A percentile compares a stretch with the other conserved stretches of the same genome.
Evolutionary conservation across 2,113 vertebrate genomes (phyloP).

Genomic region (Pedetes capensis): DNA sequence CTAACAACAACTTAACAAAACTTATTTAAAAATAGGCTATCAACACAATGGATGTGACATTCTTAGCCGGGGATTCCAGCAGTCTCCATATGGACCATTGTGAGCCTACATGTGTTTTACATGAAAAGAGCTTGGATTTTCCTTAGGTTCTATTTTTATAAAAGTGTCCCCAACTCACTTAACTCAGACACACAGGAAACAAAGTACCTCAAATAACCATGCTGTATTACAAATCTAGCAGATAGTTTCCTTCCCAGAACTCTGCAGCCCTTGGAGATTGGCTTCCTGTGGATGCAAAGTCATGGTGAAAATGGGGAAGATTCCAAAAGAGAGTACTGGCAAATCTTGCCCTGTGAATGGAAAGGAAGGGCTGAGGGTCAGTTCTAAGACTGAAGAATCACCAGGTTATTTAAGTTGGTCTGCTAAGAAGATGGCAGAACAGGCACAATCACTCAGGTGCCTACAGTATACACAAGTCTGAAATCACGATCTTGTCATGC

Average conservation of each 20-base stretch:
- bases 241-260: neutral
- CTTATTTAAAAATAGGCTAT: neutral
- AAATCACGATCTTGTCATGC: conserved; percentile 44
- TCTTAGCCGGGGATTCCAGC: neutral
- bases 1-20: too few relatives aligned
- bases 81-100: neutral
- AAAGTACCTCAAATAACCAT: neutral
- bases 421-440: conserved; percentile 7
- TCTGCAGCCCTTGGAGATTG: neutral
- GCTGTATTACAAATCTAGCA: neutral
- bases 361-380: neutral
- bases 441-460: neutral
- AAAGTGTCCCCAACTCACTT: neutral
- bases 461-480: conserved; percentile 28
- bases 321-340: neutral
- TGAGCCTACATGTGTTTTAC: neutral
- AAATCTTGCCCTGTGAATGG: neutral
- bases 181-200: neutral
- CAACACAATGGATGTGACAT: neutral
- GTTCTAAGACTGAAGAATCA: neutral
- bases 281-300: neutral
- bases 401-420: neutral
- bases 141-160: neutral
- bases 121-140: neutral
- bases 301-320: neutral